These are phyloP conservation scores for Lepisosteus oculatus DNA, from an alignment of 2,113 vertebrate genomes.

Conservation along the genomic window DNA sequence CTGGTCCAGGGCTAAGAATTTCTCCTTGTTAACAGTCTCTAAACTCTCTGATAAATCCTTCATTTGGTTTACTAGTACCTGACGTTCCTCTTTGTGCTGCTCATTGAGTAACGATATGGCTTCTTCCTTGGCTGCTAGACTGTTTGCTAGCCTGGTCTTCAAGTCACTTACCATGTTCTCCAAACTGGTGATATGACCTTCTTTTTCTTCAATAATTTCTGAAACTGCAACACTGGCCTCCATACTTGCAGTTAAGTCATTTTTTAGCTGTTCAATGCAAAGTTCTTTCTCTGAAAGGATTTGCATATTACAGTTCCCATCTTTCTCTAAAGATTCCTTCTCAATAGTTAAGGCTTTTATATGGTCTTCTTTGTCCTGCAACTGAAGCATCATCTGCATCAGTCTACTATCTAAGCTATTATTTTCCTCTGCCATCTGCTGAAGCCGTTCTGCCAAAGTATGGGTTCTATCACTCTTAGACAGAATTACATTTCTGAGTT, in stretches of 20 bases:
- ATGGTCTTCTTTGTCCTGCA: conserved; percentile 74
- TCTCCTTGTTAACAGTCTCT: conserved; percentile 73
- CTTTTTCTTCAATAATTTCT: conserved; percentile 70
- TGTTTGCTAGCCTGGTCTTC: conserved; percentile 70
- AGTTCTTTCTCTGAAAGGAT: conserved; percentile 74
- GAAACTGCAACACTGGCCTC: conserved; percentile 67
- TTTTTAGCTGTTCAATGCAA: conserved; percentile 74
- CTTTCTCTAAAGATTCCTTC: conserved; percentile 70
- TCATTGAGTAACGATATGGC: conserved; percentile 68
- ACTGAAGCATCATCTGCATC: conserved; percentile 66
- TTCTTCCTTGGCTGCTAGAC: conserved; percentile 74
- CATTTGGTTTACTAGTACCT: conserved; percentile 56
- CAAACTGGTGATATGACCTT: conserved; percentile 64
- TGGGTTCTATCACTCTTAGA: conserved; percentile 56
- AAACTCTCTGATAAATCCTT: conserved; percentile 61
- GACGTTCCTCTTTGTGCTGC: conserved; percentile 65
- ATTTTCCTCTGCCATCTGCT: conserved; percentile 63
- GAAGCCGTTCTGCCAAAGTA: conserved; percentile 76
- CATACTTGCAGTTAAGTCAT: conserved; percentile 71
- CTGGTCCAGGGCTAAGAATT: conserved; percentile 69
- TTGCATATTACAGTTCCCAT: conserved; percentile 66
- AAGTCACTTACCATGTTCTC: conserved; percentile 68
- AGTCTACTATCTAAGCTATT: conserved; percentile 66
- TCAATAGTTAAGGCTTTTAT: conserved; percentile 75
- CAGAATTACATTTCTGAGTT: conserved; percentile 66